A percentile compares a stretch with the other conserved stretches of the same genome.
These are phyloP conservation scores for Phylloscopus trochiloides DNA, from an alignment of 2,113 vertebrate genomes.

Conservation along the genomic window DNA sequence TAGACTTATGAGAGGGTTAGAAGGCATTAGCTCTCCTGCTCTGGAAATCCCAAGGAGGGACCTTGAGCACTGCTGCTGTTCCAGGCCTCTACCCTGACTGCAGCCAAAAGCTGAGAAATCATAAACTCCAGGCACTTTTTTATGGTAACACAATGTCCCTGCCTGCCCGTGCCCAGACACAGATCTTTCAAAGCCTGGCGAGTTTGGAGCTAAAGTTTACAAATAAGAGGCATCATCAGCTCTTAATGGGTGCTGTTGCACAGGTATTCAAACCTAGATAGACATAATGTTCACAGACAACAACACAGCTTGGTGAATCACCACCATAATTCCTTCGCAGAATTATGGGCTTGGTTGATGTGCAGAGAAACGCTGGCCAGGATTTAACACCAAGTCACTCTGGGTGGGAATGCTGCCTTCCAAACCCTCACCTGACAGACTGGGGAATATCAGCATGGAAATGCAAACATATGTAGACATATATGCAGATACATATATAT, in stretches of 20 bases:
- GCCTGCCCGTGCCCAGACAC: fast-evolving
- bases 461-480: not conserved
- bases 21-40: not conserved
- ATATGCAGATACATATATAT: not conserved
- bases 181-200: fast-evolving
- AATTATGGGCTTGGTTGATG: constrained; percentile 23
- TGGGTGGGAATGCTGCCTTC: not conserved
- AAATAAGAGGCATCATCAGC: not conserved
- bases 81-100: not conserved
- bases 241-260: not conserved
- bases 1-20: not conserved
- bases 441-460: not conserved
- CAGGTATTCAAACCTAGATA: not conserved
- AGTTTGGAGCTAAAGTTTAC: not conserved
- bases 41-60: not conserved
- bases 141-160: not conserved
- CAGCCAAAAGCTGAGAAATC: not conserved
- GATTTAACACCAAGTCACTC: not conserved
- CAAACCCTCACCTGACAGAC: not conserved
- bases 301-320: not conserved
- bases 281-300: not conserved
- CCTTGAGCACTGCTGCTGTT: not conserved
- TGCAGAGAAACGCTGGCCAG: not conserved
- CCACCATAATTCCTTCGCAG: not conserved
- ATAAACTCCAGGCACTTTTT: not conserved